Base-by-base conservation (phyloP, 2,113 vertebrate species). In the Heptranchias perlo region DNA sequence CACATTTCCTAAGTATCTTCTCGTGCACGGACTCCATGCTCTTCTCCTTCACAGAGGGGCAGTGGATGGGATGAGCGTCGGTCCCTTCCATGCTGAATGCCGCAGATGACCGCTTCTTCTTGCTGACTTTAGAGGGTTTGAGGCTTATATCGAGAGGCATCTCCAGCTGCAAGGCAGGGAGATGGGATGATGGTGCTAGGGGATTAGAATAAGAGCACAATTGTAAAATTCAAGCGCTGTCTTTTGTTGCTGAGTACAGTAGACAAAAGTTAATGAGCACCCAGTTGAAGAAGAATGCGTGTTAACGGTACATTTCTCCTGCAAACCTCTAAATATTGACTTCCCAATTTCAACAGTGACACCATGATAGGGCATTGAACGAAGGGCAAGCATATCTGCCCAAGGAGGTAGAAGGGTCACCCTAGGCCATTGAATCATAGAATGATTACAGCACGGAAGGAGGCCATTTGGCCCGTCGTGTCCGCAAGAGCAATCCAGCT, bases 1-100 rank as follows among this genome's bases (percentile, higher is more conserved):
- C 97, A 96, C 97, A 0, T 96, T 97, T 98, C 97, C 97, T 97
- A 94, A 97, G 96, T 92, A 98, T 97, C 96, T 97, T 97, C 96
- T 98, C 97, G 96, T 98, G 97, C 96, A 98, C 96, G 96, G 95
- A 97, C 96, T 98, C 97, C 93, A 39, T 97, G 96, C 96, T 96
- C 96, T 96, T 97, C 96, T 98, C 97, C 96, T 97, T 96, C 96
- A 97, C 8, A 52, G 97, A 96, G 28, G 97, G 96, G n/a, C n/a
- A n/a, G n/a, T n/a, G n/a, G 96, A 97, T 97, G 96, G 97, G 96
- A 28, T 97, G 97, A 96, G 96, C 73, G 82, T 97, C 97, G 47
- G 97, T 97, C 96, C 97, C 97, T 94, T 97, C 97, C 64, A 97
- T 97, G 96, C 97, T 98, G 95, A 97, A 91, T 73, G 97, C 97